Evolutionary conservation across 2,113 vertebrate genomes (phyloP).

Genomic region (Choloepus hoffmanni): DNA sequence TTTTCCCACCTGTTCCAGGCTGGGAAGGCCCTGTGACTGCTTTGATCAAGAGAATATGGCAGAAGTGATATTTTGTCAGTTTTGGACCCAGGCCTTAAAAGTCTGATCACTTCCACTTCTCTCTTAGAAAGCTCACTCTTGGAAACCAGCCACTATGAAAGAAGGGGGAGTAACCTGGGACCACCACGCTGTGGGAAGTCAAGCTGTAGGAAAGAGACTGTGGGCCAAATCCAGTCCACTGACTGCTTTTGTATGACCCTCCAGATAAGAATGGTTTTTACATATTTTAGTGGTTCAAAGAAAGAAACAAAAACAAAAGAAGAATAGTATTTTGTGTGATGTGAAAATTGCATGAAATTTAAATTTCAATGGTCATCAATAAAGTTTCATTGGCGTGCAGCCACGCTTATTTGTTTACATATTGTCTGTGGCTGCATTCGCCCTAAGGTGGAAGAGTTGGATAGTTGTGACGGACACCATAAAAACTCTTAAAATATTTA

Average conservation of each 20-base stretch:
- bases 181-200: not conserved
- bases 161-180: not conserved
- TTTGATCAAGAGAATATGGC: not conserved
- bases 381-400: not conserved
- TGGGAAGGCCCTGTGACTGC: not conserved
- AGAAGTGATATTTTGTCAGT: not conserved
- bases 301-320: not conserved
- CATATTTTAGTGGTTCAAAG: not conserved
- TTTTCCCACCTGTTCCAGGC: not conserved
- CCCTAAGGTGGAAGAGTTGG: not conserved
- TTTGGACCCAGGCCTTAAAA: not conserved
- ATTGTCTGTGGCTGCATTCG: not conserved
- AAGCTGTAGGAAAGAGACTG: not conserved
- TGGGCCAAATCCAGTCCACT: not conserved
- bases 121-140: not conserved
- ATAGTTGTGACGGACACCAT: not conserved
- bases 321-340: not conserved
- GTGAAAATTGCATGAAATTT: conserved; percentile 2
- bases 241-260: not conserved
- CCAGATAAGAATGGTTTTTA: not conserved
- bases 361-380: not conserved
- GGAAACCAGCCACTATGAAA: not conserved
- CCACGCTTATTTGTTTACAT: not conserved
- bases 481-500: not conserved
- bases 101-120: not conserved